Evolutionary conservation across 2,888 invertebrate genomes (phyloP), one percentile per base, ranked within the genome.

Genomic region (Seira sanloemensis): DNA sequence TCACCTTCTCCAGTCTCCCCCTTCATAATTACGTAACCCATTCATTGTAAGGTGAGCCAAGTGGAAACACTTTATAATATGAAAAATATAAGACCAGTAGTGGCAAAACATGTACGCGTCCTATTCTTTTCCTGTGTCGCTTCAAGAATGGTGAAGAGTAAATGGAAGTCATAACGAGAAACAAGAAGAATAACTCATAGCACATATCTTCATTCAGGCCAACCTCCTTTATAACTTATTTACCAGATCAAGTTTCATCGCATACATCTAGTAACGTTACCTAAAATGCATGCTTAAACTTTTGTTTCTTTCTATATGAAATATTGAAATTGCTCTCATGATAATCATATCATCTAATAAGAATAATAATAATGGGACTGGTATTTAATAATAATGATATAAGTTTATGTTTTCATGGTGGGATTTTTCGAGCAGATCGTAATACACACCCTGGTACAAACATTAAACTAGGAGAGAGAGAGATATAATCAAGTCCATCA

Each of bases 151-250:
- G 37, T 37, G 12, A 37, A 75, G 46, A 74, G 58, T 62, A 76
- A 71, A 69, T 76, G 81, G 75, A 75, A 81, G 76, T 76, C 71
- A 58, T 81, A 81, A 81, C 74, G 46, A 68, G 18, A 23, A 19
- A 71, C n/a, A 24, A 72, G 62, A 58, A 74, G 18, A 80, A 25
- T 69, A 66, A 80, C 37, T 37, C 37, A 37, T 37, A 37, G 12
- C 12, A 37, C 37, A 37, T 37, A 37, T 37, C 37, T 7, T 37
- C 37, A 37, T 37, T 37, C 37, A 37, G 37, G 4, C 37, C 37
- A 37, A 37, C 37, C 37, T 50, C 26, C 50, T 25, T 81, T 81
- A 81, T 76, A 81, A 81, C 75, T 81, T 66, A 81, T 58, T 78
- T 72, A 37, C 37, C 4, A 37, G 37, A 37, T 37, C 37, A 27